Base-by-base conservation (phyloP, 2,797 vertebrate genomes). In the Sebastes trivittatus region DNA sequence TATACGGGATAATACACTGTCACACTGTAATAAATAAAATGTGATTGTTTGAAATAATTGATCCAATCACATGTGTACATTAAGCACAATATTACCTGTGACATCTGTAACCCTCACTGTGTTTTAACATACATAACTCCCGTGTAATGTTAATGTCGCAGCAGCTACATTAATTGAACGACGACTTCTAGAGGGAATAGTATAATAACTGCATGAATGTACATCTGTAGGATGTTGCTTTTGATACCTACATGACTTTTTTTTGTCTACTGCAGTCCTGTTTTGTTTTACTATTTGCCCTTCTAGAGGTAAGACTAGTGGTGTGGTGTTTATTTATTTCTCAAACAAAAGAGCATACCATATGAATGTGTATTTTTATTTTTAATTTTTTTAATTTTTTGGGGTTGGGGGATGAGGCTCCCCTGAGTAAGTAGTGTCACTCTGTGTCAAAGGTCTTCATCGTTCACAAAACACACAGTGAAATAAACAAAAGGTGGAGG, bases 121-220 rank as follows among this genome's bases (percentile, higher is more conserved):
- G 67, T 87, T 88, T 81, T 49, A 38, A 76, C 75, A 78, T 55
- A 72, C 78, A 86, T 78, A 80, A 70, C 23, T 82, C 78, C 10
- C 66, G n/a, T 77, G 72, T 83, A 76, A 66, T 78, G 36, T 81
- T 54, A 82, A 78, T 58, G 72, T 72, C 62, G 60, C 82, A 74
- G 70, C 81, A 73, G 81, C 72, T 77, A 59, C 82, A 84, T 82
- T 79, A 66, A 86, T 60, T 59, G 30, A 87, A 77, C 75, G 55
- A 69, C 30, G 70, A 49, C 34, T 23, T 83, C n/a, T 46, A 52
- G 65, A 78, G 60, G 68, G 78, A 75, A 80, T 36, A 77, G 69
- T 74, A 70, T 60, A 83, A 55, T 52, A 88, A 86, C 59, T 83
- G 84, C 87, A 90, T 91, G 86, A 90, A 90, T 91, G 85, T 91